Evolutionary conservation across 2,113 vertebrate species (phyloP), one percentile per base, ranked within the genome.

Genomic region (Dinomys branickii): DNA sequence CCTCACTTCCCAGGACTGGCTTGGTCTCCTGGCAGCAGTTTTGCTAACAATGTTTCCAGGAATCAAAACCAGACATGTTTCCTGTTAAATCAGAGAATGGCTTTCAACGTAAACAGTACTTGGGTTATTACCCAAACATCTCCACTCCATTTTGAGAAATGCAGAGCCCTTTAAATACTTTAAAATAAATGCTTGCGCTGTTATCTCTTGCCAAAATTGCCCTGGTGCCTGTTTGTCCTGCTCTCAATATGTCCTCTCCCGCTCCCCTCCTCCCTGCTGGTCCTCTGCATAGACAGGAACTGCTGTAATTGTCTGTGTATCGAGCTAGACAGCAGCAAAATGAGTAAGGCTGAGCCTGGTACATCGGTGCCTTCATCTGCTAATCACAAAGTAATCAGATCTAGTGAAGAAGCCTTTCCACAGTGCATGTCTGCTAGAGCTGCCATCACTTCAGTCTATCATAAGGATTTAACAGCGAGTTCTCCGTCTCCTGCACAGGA

Each of bases 11-110:
- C 44, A 24, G 38, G 59, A 24, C 80, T 82, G 69, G 75, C 88
- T 71, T 38, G 77, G 54, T 65, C 87, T 96, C 63, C 95, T 96
- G 95, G 94, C 88, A 97, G 97, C 92, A 94, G 83, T 91, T 83
- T 73, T 94, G 88, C 90, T 63, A 97, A 90, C 94, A 92, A 95
- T 95, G 95, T 88, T 92, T 98, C 73, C 90, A 95, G 88, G 95
- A 96, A 95, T 97, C 94, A 97, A 95, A 97, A 95, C 71, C 92
- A 96, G 97, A 93, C 69, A 44, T 73, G 90, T 85, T 91, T 96
- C 82, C 94, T 90, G 89, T 96, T 97, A 95, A 97, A 88, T 95
- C 89, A 82, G 20, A 95, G 97, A 92, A 88, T 12, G 94, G 71
- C 54, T 96, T 90, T 96, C 92, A 58, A 80, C 61, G 84, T 97